These are phyloP conservation scores for Petromus typicus DNA, from an alignment of 2,113 vertebrate genomes.

Conservation along the genomic window DNA sequence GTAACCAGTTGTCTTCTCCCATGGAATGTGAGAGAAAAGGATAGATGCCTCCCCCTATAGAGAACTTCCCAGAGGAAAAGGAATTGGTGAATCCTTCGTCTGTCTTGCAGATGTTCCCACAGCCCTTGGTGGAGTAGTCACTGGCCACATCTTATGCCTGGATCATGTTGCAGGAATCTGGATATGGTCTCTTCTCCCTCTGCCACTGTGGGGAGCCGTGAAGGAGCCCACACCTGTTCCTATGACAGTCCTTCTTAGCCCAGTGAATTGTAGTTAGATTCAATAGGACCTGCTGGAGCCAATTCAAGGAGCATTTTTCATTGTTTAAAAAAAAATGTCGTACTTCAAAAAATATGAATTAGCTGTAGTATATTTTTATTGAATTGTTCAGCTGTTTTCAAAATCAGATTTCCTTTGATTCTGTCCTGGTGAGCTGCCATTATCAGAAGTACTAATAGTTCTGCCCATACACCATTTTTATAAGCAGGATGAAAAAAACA, in stretches of 20 bases:
- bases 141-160: not conserved
- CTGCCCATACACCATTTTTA: not conserved
- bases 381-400: conserved; percentile 2
- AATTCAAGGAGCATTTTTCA: conserved; percentile 16
- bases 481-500: not conserved
- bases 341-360: not conserved
- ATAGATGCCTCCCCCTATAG: not conserved
- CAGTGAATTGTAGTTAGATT: conserved; percentile 2
- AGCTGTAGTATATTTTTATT: conserved; percentile 9
- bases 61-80: not conserved
- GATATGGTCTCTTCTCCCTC: not conserved
- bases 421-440: not conserved
- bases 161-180: not conserved
- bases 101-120: not conserved
- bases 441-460: not conserved
- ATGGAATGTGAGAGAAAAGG: not conserved
- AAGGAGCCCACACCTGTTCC: not conserved
- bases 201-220: not conserved
- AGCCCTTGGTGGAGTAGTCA: not conserved
- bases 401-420: not conserved
- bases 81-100: not conserved
- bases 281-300: not conserved
- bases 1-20: not conserved
- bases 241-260: not conserved
- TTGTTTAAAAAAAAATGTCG: not conserved